Evolutionary conservation across 30 jellyfish, hydroid and myxozoan species (phyloP).

Genomic region (Sanderia malayensis): DNA sequence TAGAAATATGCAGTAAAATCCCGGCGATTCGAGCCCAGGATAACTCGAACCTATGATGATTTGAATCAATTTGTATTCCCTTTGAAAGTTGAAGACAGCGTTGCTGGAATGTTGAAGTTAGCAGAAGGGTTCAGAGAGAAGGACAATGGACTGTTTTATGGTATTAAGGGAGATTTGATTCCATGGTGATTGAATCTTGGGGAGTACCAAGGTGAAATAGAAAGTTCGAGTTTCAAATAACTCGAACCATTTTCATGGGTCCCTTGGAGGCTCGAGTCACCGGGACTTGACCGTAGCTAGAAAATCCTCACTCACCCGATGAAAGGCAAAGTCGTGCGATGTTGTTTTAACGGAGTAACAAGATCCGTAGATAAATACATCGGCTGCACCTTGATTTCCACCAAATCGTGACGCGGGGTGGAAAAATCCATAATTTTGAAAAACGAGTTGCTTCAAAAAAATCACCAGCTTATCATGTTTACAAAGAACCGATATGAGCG

Average conservation of each 20-base stretch:
- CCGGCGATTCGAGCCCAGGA: no score
- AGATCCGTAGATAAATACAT: conserved; percentile 65
- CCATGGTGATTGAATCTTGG: not conserved
- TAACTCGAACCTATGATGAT: no score
- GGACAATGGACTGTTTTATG: not conserved
- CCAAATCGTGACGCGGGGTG: not conserved
- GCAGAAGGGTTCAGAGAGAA: not conserved
- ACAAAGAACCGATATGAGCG: conserved; percentile 2
- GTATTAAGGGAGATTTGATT: not conserved
- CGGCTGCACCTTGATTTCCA: conserved; percentile 23
- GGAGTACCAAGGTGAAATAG: not conserved
- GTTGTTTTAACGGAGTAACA: conserved; percentile 53
- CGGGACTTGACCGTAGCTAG: no score
- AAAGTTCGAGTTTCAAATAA: not conserved
- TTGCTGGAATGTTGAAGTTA: no score
- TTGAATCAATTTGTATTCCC: no score
- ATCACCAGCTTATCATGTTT: not conserved
- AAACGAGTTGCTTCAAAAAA: not conserved
- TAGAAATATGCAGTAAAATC: no score
- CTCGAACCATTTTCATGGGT: not conserved
- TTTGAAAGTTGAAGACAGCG: no score
- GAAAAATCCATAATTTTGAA: not conserved
- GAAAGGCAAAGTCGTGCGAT: conserved; percentile 56
- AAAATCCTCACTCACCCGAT: conserved; percentile 83
- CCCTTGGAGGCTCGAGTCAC: no score